Percentiles rank a stretch among this genome's conserved stretches.
Conservation (phyloP, 2,888 invertebrate genomes). For the Melitaea athalia region DNA sequence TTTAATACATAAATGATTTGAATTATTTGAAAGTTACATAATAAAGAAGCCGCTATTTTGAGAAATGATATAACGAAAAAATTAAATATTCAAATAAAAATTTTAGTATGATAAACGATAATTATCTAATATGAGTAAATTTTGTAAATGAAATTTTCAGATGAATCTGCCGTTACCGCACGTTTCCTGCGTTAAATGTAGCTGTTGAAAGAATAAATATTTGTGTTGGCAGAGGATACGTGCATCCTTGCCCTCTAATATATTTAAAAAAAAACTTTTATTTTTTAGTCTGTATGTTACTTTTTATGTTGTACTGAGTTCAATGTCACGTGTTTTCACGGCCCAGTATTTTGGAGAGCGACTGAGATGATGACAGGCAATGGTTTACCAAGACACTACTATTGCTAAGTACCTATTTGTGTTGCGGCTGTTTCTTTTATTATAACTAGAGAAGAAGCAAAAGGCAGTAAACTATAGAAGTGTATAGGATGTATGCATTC, state of each 20-base stretch:
- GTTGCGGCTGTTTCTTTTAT: not conserved
- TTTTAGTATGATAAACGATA: constrained; percentile 1
- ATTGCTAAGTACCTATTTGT: constrained; percentile 29
- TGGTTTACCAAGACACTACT: constrained; percentile 27
- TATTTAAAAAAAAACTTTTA: constrained; percentile 31
- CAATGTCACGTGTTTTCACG: constrained; percentile 57
- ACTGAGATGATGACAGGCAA: constrained; percentile 42
- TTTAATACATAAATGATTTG: not conserved
- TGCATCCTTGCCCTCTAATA: constrained; percentile 41
- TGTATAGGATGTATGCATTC: no score
- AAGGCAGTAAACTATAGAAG: no score
- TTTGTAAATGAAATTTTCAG: constrained; percentile 21
- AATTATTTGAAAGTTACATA: constrained; percentile 5
- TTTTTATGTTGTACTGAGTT: constrained; percentile 40
- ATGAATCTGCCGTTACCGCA: constrained; percentile 13
- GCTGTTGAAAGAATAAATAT: constrained; percentile 33
- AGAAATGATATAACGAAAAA: constrained; percentile 3
- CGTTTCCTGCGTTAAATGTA: constrained; percentile 24
- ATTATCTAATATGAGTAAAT: constrained; percentile 16
- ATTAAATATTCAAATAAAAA: not conserved
- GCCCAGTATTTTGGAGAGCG: constrained; percentile 54
- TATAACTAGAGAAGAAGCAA: not conserved
- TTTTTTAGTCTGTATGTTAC: constrained; percentile 17
- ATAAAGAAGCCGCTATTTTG: not conserved
- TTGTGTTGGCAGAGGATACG: constrained; percentile 36